Evolutionary conservation across 2,888 invertebrate species (phyloP).

Genomic region (Ernsta delagoae): DNA sequence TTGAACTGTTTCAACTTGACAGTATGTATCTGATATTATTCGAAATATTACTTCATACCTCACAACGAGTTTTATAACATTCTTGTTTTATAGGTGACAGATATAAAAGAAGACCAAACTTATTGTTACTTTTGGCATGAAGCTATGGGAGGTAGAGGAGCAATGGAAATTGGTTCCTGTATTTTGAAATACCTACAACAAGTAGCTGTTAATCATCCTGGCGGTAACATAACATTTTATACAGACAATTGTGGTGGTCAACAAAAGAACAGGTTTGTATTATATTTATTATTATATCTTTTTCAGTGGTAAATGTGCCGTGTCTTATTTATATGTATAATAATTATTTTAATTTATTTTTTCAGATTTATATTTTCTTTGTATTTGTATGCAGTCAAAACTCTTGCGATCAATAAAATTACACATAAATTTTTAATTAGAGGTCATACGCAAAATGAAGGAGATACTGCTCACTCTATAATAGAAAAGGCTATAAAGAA

Average conservation of each 20-base stretch:
- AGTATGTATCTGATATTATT: neutral
- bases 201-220: constrained; percentile 1
- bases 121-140: constrained; percentile 2
- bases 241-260: constrained; percentile 12
- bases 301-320: neutral
- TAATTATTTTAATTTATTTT: constrained; percentile 1
- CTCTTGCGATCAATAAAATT: constrained; percentile 5
- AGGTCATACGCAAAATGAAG: constrained; percentile 34
- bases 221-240: constrained; percentile 10
- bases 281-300: constrained; percentile 2
- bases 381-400: constrained; percentile 17
- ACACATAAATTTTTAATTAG: constrained; percentile 18
- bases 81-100: neutral
- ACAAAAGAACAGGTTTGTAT: constrained; percentile 12
- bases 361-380: constrained; percentile 12
- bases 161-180: constrained; percentile 13
- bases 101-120: neutral
- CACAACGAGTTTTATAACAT: no score
- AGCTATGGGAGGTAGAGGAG: constrained; percentile 7
- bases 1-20: constrained; percentile 14
- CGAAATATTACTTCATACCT: no score
- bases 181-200: constrained; percentile 9
- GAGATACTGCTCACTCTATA: constrained; percentile 37
- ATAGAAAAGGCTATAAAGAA: neutral
- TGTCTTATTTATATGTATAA: no score